Conservation (phyloP, 2,113 vertebrate genomes). For the Xiphias gladius region DNA sequence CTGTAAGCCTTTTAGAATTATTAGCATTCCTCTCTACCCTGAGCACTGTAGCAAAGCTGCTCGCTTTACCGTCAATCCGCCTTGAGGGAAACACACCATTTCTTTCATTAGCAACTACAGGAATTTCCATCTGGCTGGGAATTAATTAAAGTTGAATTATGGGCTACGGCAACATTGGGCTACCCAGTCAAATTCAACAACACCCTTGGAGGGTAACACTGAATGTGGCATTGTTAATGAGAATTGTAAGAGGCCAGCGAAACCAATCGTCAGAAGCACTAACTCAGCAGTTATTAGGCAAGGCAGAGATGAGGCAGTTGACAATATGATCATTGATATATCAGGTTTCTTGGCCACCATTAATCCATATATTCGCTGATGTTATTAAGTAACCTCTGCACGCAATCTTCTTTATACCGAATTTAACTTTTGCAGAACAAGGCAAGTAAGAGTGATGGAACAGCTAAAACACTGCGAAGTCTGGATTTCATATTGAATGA, state of each 20-base stretch:
- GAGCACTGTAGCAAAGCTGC: conserved; percentile 82
- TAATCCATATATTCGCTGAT: neutral
- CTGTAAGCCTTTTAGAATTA: conserved; percentile 90
- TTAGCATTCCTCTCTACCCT: conserved; percentile 89
- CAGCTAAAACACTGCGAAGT: neutral
- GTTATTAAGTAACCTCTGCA: neutral
- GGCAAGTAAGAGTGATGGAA: neutral
- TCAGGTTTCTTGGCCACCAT: conserved; percentile 1
- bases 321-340: conserved; percentile 32
- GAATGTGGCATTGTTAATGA: conserved; percentile 65
- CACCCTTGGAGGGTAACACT: conserved; percentile 50
- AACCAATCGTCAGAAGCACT: conserved; percentile 15
- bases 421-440: neutral
- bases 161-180: conserved; percentile 72
- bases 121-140: conserved; percentile 81
- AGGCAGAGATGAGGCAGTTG: conserved; percentile 7
- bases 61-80: conserved; percentile 74
- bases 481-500: conserved; percentile 5
- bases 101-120: conserved; percentile 74
- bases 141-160: conserved; percentile 88
- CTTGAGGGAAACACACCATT: conserved; percentile 70
- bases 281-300: conserved; percentile 25
- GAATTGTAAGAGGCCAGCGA: conserved; percentile 21
- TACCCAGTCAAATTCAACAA: conserved; percentile 67
- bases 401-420: neutral